phyloP scores from a whole-genome alignment of 23 tunicate genomes.

The Ascidia mentula region DNA sequence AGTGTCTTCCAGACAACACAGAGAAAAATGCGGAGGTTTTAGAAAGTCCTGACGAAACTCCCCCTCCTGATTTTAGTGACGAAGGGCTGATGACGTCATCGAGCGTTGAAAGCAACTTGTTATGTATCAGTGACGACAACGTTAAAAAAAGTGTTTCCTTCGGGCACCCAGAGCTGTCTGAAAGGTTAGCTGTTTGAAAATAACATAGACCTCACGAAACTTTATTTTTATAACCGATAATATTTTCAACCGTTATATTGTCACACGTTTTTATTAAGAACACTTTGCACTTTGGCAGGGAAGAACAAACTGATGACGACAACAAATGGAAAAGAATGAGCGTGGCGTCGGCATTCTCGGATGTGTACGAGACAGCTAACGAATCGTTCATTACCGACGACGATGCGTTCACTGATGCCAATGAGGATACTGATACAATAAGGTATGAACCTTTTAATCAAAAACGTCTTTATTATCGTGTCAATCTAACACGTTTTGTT shows the following conservation, averaged over 20 bases:
- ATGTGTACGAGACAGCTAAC: conserved; percentile 39
- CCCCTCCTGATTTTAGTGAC: not conserved
- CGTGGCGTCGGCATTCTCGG: conserved; percentile 20
- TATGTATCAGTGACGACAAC: not conserved
- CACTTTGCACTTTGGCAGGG: not conserved
- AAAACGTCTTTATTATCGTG: not conserved
- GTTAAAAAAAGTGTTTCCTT: not conserved
- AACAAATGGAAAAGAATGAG: conserved; percentile 21
- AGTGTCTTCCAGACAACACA: not conserved
- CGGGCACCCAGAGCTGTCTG: not conserved
- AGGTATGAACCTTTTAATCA: not conserved
- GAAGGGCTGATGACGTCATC: not conserved
- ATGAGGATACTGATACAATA: not conserved
- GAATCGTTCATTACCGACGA: conserved; percentile 18
- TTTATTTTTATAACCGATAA: not conserved
- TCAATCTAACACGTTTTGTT: no score
- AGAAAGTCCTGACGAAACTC: not conserved
- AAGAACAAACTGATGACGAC: not conserved
- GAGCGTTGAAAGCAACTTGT: not conserved
- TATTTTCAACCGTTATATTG: not conserved
- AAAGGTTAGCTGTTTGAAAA: no score
- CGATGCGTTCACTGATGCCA: not conserved
- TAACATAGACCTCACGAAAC: no score
- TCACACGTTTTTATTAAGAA: not conserved
- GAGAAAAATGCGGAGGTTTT: not conserved